Evolutionary conservation across 2,888 invertebrate species (phyloP), one percentile per base, ranked within the genome.

Genomic region (Hirtodrosophila alboralis): DNA sequence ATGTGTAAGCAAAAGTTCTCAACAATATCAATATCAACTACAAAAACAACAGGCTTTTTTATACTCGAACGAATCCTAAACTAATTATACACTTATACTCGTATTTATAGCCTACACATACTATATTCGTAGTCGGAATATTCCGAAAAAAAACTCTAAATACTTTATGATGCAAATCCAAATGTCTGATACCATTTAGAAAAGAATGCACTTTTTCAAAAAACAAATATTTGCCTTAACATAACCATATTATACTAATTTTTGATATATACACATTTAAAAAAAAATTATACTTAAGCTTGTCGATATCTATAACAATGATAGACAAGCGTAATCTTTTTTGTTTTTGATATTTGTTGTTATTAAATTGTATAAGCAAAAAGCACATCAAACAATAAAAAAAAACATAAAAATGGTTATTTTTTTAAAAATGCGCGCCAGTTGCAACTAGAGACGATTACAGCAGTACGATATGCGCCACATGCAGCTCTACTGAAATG

Each of bases 151-250:
- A n/a, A 66, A 72, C 48, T 61, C 49, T 45, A 54, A 76, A 48
- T 75, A 75, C 74, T 77, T 77, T 66, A 75, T 49, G 23, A 65
- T 48, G 65, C 67, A 76, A 75, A 83, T 65, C 77, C 70, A 75
- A 88, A 93, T 93, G 93, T 93, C 93, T 93, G 93, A 93, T 89
- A 92, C 92, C 92, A 92, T 92, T 92, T n/a, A n/a, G 59, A 69
- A 71, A 69, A 65, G 54, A 64, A 77, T 89, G 90, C 88, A 88
- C 86, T 84, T 86, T 87, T 87, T 87, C 75, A 83, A 76, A 34
- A 23, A 38, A 21, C 27, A 41, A 75, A 74, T 38, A 67, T 75
- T 79, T 88, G 89, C 87, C 87, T 89, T 89, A 89, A 85, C 56
- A 72, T 80, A 71, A 80, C 51, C 68, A 66, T 56, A 62, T 79